Evolutionary conservation across 2,888 invertebrate genomes (phyloP), one percentile per base, ranked within the genome.

Genomic region (Parapristionchus giblindavisi): DNA sequence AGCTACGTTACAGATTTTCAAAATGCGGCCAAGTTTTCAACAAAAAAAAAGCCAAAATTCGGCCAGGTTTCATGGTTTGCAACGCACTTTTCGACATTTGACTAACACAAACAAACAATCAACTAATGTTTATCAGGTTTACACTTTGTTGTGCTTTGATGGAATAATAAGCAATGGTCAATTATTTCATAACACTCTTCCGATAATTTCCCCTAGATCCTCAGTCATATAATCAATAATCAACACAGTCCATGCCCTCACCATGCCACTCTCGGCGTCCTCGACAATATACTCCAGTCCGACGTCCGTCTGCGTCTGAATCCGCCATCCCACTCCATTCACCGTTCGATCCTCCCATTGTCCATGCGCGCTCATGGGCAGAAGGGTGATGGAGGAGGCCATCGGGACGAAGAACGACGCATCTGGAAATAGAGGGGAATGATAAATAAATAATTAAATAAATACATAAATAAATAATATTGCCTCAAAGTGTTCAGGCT

Each of bases 241-340:
- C 21, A n/a, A n/a, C n/a, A n/a, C n/a, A n/a, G n/a, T n/a, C n/a
- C n/a, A n/a, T n/a, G n/a, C n/a, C 48, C 68, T 48, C 6, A 68
- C 79, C 76, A 80, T 77, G 8, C 77, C 73, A 1, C 61, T 70
- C 29, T 78, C 76, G 38, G 76, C 77, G 40, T 82, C 79, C 29
- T 81, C 80, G 6, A 82, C 78, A 48, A 82, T 75, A 58, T 52
- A 82, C 58, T 82, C 81, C 48, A 82, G 70, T 0, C 82, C 82
- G 34, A 82, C 79, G 75, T 80, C 80, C 48, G 79, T 79, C 72
- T 80, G 80, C 14, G 77, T 78, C 76, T 82, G 82, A 21, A 34
- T 29, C 61, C 61, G 60, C 60, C 61, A 73, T 51, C 43, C 8
- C 32, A 61, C 51, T 5, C 34, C 38, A 17, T 73, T 61, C 27